Conservation (phyloP, 1,140 invertebrate genomes). For the Goniozus legneri region DNA sequence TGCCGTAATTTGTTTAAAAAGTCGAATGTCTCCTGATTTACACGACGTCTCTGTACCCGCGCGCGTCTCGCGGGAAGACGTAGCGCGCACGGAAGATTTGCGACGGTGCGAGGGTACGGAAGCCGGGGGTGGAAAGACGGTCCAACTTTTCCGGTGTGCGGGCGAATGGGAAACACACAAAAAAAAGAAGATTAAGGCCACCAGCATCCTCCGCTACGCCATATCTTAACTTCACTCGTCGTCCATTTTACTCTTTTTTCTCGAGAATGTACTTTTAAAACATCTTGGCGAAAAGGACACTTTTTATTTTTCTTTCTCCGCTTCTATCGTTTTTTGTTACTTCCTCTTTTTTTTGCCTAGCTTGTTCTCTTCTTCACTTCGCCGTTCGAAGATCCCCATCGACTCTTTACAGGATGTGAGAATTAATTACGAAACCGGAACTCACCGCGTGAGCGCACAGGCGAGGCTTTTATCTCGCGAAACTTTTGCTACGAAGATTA, state of each 20-base stretch:
- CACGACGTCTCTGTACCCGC: conserved; percentile 22
- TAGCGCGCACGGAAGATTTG: conserved; percentile 22
- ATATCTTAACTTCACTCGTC: conserved; percentile 35
- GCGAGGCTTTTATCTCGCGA: neutral
- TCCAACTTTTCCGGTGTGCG: conserved; percentile 24
- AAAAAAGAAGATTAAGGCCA: conserved; percentile 32
- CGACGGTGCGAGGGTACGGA: too few species aligned
- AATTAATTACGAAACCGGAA: neutral
- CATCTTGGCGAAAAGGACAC: neutral
- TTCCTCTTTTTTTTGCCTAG: neutral
- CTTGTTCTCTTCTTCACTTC: neutral
- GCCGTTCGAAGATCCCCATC: neutral
- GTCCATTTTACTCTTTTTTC: conserved; percentile 7
- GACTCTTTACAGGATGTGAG: neutral
- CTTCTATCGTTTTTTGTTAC: neutral
- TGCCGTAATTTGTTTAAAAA: conserved; percentile 33
- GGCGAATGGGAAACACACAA: too few species aligned
- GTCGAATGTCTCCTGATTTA: conserved; percentile 30
- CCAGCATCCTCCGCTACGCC: conserved; percentile 24
- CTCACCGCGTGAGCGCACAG: neutral
- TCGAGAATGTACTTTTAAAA: neutral
- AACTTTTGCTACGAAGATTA: neutral
- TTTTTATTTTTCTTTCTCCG: neutral
- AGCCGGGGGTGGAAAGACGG: too few species aligned
- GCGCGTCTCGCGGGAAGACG: conserved; percentile 1